Evolutionary conservation across 2,113 vertebrate species (phyloP), one percentile per base, ranked within the genome.

Genomic region (Lamprologus tigripictilis): DNA sequence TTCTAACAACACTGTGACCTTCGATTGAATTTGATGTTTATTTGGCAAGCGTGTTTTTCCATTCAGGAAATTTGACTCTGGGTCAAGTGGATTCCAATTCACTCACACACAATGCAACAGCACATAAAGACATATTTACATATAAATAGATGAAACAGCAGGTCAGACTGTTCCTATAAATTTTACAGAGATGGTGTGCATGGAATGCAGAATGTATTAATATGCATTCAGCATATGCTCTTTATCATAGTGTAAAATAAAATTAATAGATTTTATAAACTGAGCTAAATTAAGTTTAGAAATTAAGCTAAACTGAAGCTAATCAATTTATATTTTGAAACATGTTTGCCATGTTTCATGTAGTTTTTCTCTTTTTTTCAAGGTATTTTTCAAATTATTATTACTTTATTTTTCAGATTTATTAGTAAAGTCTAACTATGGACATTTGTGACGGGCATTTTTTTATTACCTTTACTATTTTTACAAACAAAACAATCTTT

Each of bases 201-300:
- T 26, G 0, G 5, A 76, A 45, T 47, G 14, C 42, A 2, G 0
- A 10, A 28, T 11, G 2, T 16, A 42, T 35, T 35, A 35, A 35
- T 3, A 63, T 2, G 17, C 6, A 63, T 19, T 4, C 58, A 63
- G 6, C 31, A 19, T 61, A 17, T 61, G 28, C 28, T 61, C 16
- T 33, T 61, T 61, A 61, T 61, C 28, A 10, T 2, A n/a, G 33
- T 37, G 33, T 21, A 21, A 66, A 66, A 66, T 37, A 13, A 66
- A 1, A 21, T 66, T 12, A n/a, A 66, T 21, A 21, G 0, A n/a
- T 66, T 66, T 66, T 66, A 37, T 13, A 66, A 66, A 66, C 0
- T 66, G 0, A 35, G 61, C 58, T 63, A n/a, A 63, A 63, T 37
- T 66, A 66, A 13, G 19, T 66, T 66, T 37, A 66, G 10, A 76